Evolutionary conservation across 1,140 invertebrate species (phyloP), one percentile per base, ranked within the genome.

Genomic region (Drosophila grimshawi): DNA sequence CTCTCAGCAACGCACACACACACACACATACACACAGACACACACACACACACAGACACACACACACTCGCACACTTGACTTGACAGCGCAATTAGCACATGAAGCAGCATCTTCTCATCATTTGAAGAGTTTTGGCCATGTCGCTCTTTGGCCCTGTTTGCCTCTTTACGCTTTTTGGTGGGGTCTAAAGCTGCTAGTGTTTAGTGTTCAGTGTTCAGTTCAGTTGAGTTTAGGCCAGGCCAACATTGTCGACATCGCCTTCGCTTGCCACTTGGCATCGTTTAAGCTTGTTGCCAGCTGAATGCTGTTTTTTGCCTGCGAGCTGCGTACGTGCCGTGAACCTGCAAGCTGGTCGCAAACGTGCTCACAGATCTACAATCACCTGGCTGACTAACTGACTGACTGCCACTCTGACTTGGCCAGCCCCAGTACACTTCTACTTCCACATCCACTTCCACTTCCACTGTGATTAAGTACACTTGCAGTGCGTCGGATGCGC

Each of bases 51-150:
- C 57, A 63, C 61, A 37, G 48, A 53, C 29, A 59, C 56, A 35
- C 43, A 19, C 37, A 41, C 32, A 66, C 60, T 49, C 56, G 33
- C 49, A 43, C 43, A 27, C 33, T 86, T 88, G 70, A 88, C 77
- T 89, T 85, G 85, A 89, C 85, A 88, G 80, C 80, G 85, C 85
- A 89, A 88, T 88, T 88, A 88, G 85, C 85, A 88, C 85, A 88
- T 89, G 80, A 88, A 89, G 85, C 83, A 88, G 80, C 85, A 85
- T 80, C 80, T 88, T 83, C 83, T 88, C 76, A 52, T 65, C 83
- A 66, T 71, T 80, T 88, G 41, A 88, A 88, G 83, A 76, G 83
- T 70, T 72, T 61, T 74, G 68, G 75, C 66, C 67, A 70, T 57
- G 74, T 66, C 72, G 80, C 69, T 65, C 33, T 56, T 51, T 57